Evolutionary conservation across 2,888 invertebrate species (phyloP).

Genomic region (Temnothorax unifasciatus): DNA sequence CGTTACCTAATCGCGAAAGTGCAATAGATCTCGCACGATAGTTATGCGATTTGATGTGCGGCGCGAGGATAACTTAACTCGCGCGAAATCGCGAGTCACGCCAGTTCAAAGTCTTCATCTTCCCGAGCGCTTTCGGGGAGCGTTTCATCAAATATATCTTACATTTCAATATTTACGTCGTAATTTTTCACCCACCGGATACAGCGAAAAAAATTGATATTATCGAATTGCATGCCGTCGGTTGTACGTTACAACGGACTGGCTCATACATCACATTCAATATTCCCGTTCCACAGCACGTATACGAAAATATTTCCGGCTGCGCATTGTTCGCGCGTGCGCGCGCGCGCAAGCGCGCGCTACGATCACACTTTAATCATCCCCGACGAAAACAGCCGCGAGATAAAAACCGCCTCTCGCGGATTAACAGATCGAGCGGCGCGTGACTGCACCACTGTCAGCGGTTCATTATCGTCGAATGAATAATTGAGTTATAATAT

Average conservation of each 20-base stretch:
- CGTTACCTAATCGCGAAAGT: not conserved
- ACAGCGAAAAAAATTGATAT: slow-evolving; percentile 9
- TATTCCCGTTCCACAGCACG: not conserved
- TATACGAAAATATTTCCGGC: slow-evolving; percentile 40
- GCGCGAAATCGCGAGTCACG: slow-evolving; percentile 48
- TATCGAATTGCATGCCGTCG: slow-evolving; percentile 20
- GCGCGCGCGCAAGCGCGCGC: not conserved
- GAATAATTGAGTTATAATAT: slow-evolving; percentile 57
- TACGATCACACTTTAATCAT: slow-evolving; percentile 38
- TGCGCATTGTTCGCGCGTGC: slow-evolving; percentile 14
- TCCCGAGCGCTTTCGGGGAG: not conserved
- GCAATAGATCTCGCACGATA: slow-evolving; percentile 69
- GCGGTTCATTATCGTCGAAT: slow-evolving; percentile 46
- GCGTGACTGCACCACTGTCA: slow-evolving; percentile 39
- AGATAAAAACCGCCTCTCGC: slow-evolving; percentile 45
- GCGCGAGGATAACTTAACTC: slow-evolving; percentile 68
- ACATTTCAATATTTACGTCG: slow-evolving; percentile 9
- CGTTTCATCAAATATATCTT: slow-evolving; percentile 12
- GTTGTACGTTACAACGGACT: slow-evolving; percentile 13
- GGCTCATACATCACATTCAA: slow-evolving; percentile 37
- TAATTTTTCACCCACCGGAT: not conserved
- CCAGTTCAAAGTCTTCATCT: slow-evolving; percentile 15
- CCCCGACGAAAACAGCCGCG: slow-evolving; percentile 37
- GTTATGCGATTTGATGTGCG: slow-evolving; percentile 64
- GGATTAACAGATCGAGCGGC: slow-evolving; percentile 42